Evolutionary conservation across 1,140 invertebrate species (phyloP), one percentile per base, ranked within the genome.

Genomic region (Manduca sexta): DNA sequence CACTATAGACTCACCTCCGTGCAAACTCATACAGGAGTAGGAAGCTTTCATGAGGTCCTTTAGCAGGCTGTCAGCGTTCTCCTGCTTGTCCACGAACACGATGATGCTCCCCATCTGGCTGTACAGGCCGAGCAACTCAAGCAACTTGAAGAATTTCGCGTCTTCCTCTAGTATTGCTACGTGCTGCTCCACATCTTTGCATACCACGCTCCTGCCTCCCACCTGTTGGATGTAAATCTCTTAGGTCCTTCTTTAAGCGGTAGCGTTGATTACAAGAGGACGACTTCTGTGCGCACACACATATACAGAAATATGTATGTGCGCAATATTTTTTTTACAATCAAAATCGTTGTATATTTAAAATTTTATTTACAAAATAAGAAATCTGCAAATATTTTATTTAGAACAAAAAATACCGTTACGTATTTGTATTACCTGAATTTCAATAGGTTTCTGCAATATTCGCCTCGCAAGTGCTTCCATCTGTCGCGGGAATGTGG

Each of bases 21-120:
- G 98, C 14, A 99, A 88, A 17, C 97, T 96, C 91, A 99, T 93
- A 74, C 97, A 99, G 13, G 92, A 91, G 63, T 99, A 98, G 0
- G 96, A 96, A 0, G 97, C 96, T 77, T 96, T 98, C 93, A 99
- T 96, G 0, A 99, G 88, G 71, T 99, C 96, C 75, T 97, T 97
- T 17, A 99, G 86, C 3, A 99, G 81, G 12, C 94, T 95, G 74
- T 99, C 98, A 0, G 97, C 94, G 80, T 97, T 95, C 78, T 99
- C 98, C 85, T 99, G 98, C 70, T 99, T 99, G 69, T 99, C 98
- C 0, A 99, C 98, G 86, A 99, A 99, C 10, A 99, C 94, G 46
- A 99, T 95, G 4, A 94, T 93, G 68, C 94, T 97, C 14, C 98
- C 98, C 65, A 94, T 89, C 64, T 98, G 94, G 70, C 96, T 96